These are phyloP conservation scores for Armadillidium nasatum DNA, from an alignment of 1,140 invertebrate genomes.

Conservation along the genomic window DNA sequence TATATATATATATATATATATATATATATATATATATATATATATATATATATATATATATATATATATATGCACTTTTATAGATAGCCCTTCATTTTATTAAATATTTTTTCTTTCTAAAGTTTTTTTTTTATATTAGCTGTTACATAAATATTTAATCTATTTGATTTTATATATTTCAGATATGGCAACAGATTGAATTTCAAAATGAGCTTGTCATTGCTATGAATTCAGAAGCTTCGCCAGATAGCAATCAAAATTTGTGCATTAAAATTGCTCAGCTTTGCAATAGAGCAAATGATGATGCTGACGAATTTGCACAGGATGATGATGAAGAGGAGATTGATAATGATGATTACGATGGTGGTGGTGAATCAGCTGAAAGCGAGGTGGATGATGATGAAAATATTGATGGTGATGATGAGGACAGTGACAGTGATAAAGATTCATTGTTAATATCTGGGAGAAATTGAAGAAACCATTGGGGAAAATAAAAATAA, in stretches of 20 bases:
- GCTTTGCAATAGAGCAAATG: neutral
- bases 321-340: neutral
- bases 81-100: neutral
- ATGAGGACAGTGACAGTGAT: neutral
- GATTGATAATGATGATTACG: neutral
- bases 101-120: neutral
- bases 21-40: no score
- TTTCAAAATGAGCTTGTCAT: neutral
- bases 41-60: no score
- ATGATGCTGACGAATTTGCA: neutral
- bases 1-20: no score
- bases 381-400: conserved; percentile 3
- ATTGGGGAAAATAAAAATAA: conserved; percentile 20
- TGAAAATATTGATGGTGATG: conserved; percentile 4
- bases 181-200: neutral
- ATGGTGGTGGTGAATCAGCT: neutral
- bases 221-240: neutral
- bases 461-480: neutral
- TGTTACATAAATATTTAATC: neutral
- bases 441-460: neutral
- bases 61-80: no score
- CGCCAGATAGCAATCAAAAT: neutral
- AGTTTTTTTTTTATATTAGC: neutral
- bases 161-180: neutral
- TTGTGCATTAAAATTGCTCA: neutral